Base-by-base conservation (phyloP, 2,113 vertebrate genomes). In the Pithys albifrons region DNA sequence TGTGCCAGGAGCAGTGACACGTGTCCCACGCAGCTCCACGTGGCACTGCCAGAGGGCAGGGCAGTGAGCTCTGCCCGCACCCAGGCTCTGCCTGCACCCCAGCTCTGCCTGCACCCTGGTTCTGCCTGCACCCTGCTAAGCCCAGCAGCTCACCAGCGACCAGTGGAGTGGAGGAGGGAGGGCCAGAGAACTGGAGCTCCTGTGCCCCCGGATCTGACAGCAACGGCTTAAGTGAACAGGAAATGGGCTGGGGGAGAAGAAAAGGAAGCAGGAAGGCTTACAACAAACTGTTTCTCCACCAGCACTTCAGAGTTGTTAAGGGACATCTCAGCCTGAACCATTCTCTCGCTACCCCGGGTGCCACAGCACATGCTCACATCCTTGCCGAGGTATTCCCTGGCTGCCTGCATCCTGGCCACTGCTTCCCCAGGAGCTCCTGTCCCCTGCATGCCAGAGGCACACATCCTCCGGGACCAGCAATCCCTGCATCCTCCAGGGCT, bases 161-260 rank as follows among this genome's bases (percentile, higher is more conserved):
- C 6, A 0, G 33, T 12, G 18, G 18, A 5, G 7, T 0, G 12
- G 6, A 23, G n/a, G 45, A 70, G 41, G 19, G 8, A 31, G 14
- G 12, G 24, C 24, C 8, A 37, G 14, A 41, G 4, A 7, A 1
- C 3, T 5, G 66, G 25, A 15, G 23, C 31, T 43, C 35, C 62
- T 10, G 70, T 39, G 5, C 33, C 18, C 52, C 49, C 7, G 13
- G 46, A 4, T 58, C 65, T 28, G 48, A 5, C 33, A 17, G 55
- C 2, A 5, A 14, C 24, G 0, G 1, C 20, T 33, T 7, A 25
- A 14, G 27, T 23, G 37, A 49, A n/a, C 5, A 35, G 75, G 76
- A 91, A 71, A 54, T 1, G 27, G 29, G 31, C 1, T 27, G 22
- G 14, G 23, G 23, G 45, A 74, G 29, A 48, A 7, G 35, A 23